Base-by-base conservation (phyloP, 2,113 vertebrate species). In the Apodemus speciosus region DNA sequence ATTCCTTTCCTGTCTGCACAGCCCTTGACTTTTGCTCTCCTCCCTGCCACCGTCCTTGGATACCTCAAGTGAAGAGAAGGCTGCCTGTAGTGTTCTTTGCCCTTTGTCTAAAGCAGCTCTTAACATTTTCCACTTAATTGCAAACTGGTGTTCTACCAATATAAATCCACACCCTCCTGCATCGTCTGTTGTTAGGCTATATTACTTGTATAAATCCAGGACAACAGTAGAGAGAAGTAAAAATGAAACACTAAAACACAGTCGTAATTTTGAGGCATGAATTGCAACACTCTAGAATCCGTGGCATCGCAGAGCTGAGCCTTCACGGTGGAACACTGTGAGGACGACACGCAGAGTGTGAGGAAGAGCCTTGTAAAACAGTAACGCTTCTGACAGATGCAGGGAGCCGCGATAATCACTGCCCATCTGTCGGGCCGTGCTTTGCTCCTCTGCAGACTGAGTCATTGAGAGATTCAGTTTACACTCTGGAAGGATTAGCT, bases 121-220 rank as follows among this genome's bases (percentile, higher is more conserved):
- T 83, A 92, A 91, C 88, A 32, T 38, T 71, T 91, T 83, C 69
- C 35, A 43, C 77, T 97, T 81, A 56, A 93, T 97, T 89, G 30
- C 89, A 95, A 96, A 89, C 84, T 96, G 68, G 90, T 80, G 92
- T 81, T 38, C 62, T 40, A 80, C 46, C 51, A 75, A 32, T 66
- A 32, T 89, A 94, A 95, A 91, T 95, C 89, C 60, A 64, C 43
- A 38, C 79, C 38, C 71, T 95, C 76, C 90, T 93, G 72, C 51
- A 62, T 75, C 84, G 56, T 97, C 79, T 94, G 9, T 71, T 87
- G 9, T 71, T 87, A 80, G 62, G 35, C 58, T 93, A 64, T 95
- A 95, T 95, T 95, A 88, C 92, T 91, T 92, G 83, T 86, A 97
- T 97, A 95, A 95, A 95, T 95, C 92, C 86, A 94, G 73, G 73